Base-by-base conservation (phyloP, 2,888 invertebrate species). In the Drosophila colorata region DNA sequence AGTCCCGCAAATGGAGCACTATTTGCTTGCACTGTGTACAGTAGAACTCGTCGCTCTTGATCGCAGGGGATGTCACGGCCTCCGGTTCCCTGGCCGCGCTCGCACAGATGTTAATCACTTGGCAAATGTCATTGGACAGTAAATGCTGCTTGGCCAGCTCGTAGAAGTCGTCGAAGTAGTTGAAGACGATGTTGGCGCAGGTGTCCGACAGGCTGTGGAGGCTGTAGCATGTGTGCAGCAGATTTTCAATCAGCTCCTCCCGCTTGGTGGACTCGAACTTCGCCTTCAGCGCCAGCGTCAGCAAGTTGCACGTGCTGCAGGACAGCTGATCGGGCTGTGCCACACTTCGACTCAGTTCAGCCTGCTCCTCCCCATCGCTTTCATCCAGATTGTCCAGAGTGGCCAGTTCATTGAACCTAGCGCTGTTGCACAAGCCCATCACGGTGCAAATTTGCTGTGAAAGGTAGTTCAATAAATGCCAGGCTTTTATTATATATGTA, bases 261-360 rank as follows among this genome's bases (percentile, higher is more conserved):
- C 49, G 58, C 0, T 4, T 16, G 9, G 6, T 20, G 0, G 65
- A 37, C 2, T 55, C 23, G 11, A 69, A 49, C 6, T 49, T 44
- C 18, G 9, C 11, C 35, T 35, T 52, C 5, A 38, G 7, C 2
- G 11, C 8, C 16, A 20, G 18, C 2, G 48, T 20, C 8, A 68
- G 18, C 4, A 57, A n/a, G n/a, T 57, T 68, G 16, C 68, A 68
- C 4, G 47, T 57, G 28, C 14, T 68, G 57, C 68, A 68, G 28
- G 57, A 37, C 7, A 55, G 9, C 25, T 64, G 44, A 63, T 69
- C 53, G 5, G 47, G 25, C n/a, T 56, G 41, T 23, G 4, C 14
- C 0, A 35, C 33, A 3, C 8, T n/a, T 1, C 40, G 14, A 4
- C 5, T n/a, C 5, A n/a, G 0, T 9, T 31, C 20, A 11, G 18